Conservation (phyloP, 2,888 invertebrate species). For the Folsomia manolachei region DNA sequence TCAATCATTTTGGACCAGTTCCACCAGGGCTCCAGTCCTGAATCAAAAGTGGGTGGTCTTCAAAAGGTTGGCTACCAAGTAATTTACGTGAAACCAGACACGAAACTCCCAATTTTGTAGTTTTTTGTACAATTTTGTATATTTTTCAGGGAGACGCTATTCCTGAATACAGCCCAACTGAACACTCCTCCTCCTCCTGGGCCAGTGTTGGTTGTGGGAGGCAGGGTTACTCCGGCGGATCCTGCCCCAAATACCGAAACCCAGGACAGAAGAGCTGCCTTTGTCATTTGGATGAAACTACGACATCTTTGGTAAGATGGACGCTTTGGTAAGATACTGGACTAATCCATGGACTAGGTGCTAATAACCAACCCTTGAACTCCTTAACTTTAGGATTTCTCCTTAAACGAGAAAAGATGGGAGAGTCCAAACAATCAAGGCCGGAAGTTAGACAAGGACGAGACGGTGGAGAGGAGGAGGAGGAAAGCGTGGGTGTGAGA, state of each 20-base stretch:
- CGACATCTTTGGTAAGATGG: too few species aligned
- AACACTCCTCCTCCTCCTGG: too few species aligned
- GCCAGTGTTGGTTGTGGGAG: too few species aligned
- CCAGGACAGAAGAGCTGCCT: not conserved
- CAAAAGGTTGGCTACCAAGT: not conserved
- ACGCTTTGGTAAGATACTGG: not conserved
- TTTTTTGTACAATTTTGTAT: too few species aligned
- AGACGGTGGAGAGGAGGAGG: too few species aligned
- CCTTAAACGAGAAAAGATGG: not conserved
- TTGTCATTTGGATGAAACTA: not conserved
- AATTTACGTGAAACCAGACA: not conserved
- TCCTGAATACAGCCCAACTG: too few species aligned
- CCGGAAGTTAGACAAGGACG: not conserved
- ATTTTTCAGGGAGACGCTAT: too few species aligned
- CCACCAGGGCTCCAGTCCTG: not conserved
- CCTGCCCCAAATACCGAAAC: slow-evolving; percentile 16
- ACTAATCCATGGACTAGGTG: not conserved
- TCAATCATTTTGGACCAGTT: too few species aligned
- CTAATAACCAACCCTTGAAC: not conserved
- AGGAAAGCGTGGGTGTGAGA: not conserved
- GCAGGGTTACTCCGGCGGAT: slow-evolving; percentile 16
- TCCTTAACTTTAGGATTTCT: not conserved
- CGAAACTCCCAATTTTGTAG: too few species aligned
- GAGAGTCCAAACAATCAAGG: too few species aligned
- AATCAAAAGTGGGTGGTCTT: not conserved